A percentile compares a stretch with the other conserved stretches of the same genome.
These are phyloP conservation scores for Enteromius thamalakanensis DNA, from an alignment of 2,797 vertebrate genomes.

Conservation along the genomic window DNA sequence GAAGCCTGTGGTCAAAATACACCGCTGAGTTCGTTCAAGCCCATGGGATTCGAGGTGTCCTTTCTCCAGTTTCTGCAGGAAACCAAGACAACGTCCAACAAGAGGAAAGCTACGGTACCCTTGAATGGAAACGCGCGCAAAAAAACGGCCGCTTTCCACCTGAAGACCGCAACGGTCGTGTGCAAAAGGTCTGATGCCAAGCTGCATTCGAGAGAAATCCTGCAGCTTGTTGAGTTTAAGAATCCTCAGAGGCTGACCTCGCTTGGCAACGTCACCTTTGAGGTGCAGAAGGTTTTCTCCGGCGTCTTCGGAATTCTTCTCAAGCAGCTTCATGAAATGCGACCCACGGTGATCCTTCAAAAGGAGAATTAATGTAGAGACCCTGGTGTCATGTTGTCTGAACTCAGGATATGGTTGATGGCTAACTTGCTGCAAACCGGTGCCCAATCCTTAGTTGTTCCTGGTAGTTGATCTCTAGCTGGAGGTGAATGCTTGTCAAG, in stretches of 20 bases:
- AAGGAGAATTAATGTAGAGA: constrained; percentile 66
- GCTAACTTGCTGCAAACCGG: constrained; percentile 62
- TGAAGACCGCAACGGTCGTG: constrained; percentile 59
- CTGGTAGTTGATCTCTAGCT: constrained; percentile 35
- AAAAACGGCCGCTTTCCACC: constrained; percentile 65
- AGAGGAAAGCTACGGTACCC: constrained; percentile 50
- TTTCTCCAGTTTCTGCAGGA: constrained; percentile 97
- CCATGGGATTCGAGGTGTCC: constrained; percentile 96
- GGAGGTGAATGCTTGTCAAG: constrained; percentile 33
- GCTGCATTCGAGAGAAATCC: constrained; percentile 73
- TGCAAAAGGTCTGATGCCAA: constrained; percentile 56
- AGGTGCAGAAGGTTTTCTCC: constrained; percentile 83
- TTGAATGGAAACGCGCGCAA: constrained; percentile 70
- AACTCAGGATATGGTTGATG: constrained; percentile 69
- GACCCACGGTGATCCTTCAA: constrained; percentile 85
- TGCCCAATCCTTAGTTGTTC: neutral
- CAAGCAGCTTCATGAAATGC: constrained; percentile 95
- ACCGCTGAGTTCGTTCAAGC: constrained; percentile 90
- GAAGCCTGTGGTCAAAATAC: constrained; percentile 76
- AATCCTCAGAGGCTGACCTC: constrained; percentile 85
- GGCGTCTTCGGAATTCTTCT: constrained; percentile 80
- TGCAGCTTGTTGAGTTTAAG: constrained; percentile 83
- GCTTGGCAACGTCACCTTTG: constrained; percentile 85
- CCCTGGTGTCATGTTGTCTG: constrained; percentile 56
- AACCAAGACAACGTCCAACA: constrained; percentile 83